phyloP scores from a whole-genome alignment of 2,888 invertebrate species.

The Caenorhabditis macrosperma region DNA sequence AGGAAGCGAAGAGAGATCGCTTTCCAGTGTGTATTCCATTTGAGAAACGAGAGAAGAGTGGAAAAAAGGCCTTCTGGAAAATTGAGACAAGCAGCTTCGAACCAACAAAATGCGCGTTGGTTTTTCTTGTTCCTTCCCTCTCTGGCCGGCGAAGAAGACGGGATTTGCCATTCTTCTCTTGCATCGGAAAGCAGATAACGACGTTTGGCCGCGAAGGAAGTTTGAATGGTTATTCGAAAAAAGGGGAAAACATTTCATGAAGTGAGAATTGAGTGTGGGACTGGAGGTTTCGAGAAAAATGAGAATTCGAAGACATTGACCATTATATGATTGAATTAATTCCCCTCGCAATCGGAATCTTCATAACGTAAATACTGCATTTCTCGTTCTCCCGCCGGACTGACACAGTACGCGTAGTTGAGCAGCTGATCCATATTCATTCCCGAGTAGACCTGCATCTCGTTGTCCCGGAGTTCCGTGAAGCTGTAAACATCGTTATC shows the following conservation, averaged over 20 bases:
- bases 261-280: too few relatives aligned
- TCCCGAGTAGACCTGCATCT: constrained; percentile 44
- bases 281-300: too few relatives aligned
- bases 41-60: constrained; percentile 47
- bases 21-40: constrained; percentile 22
- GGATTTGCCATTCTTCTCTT: constrained; percentile 7
- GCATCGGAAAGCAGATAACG: not conserved
- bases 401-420: constrained; percentile 47
- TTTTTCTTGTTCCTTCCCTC: constrained; percentile 40
- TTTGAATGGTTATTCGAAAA: not conserved
- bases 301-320: too few relatives aligned
- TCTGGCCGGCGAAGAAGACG: constrained; percentile 24
- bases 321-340: too few relatives aligned
- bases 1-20: constrained; percentile 39
- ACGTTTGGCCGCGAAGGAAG: not conserved
- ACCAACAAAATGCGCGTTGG: constrained; percentile 46
- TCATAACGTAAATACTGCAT: not conserved
- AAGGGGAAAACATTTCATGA: not conserved
- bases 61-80: constrained; percentile 51
- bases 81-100: constrained; percentile 51
- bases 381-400: constrained; percentile 13
- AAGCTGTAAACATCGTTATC: constrained; percentile 57
- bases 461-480: constrained; percentile 39
- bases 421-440: constrained; percentile 47
- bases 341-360: too few relatives aligned